Conservation (phyloP, 2,888 invertebrate species). For the Galeopsomyia nigrocyanea region DNA sequence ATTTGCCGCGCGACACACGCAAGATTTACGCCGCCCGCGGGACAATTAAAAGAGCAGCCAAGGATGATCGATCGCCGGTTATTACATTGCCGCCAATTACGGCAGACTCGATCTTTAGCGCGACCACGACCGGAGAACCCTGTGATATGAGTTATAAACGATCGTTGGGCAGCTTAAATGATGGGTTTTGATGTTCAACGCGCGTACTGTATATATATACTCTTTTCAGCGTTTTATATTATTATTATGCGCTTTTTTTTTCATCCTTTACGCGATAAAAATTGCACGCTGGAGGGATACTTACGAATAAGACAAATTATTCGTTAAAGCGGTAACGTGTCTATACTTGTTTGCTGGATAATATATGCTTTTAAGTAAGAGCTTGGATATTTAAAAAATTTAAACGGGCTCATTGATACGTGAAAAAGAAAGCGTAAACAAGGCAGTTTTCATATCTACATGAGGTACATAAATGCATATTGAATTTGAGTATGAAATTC, state of each 20-base stretch:
- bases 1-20: background rate
- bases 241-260: background rate
- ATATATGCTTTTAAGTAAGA: too few species aligned
- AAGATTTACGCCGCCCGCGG: slow-evolving; percentile 38
- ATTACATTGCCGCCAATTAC: slow-evolving; percentile 41
- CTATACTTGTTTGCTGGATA: too few species aligned
- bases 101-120: slow-evolving; percentile 12
- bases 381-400: too few species aligned
- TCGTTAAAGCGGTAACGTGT: too few species aligned
- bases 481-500: too few species aligned
- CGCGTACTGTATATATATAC: too few species aligned
- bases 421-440: too few species aligned
- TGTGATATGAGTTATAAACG: slow-evolving; percentile 25
- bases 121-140: background rate
- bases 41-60: slow-evolving; percentile 41
- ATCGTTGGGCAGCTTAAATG: slow-evolving; percentile 17
- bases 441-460: too few species aligned
- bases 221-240: background rate
- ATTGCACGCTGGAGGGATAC: too few species aligned
- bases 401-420: too few species aligned
- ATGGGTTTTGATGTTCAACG: slow-evolving; percentile 28
- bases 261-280: background rate
- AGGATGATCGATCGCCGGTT: slow-evolving; percentile 37
- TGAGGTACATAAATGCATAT: too few species aligned
- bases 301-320: too few species aligned